These are phyloP conservation scores for Vollenhovia emeryi DNA, from an alignment of 1,140 invertebrate species.

Conservation along the genomic window DNA sequence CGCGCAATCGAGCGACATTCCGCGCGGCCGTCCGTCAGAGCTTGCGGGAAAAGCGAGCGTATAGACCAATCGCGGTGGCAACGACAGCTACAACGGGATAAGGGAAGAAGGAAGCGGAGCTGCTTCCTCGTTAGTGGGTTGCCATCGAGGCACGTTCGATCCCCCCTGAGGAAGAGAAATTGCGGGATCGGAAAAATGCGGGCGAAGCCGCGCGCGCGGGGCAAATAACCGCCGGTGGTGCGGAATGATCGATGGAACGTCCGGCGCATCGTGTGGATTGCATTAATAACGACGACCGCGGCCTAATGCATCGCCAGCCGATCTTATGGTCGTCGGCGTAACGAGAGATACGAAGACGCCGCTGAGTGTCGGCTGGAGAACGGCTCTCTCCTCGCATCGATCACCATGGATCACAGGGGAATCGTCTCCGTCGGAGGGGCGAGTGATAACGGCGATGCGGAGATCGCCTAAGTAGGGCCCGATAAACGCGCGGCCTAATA, in stretches of 20 bases:
- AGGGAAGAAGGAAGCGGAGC: background rate
- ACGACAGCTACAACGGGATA: background rate
- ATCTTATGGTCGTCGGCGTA: constrained; percentile 47
- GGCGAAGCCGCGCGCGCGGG: background rate
- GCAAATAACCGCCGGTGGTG: constrained; percentile 38
- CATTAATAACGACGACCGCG: constrained; percentile 61
- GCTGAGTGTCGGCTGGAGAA: background rate
- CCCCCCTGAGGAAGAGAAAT: constrained; percentile 9
- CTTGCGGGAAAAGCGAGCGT: constrained; percentile 8
- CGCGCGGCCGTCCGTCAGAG: background rate
- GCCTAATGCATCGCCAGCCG: constrained; percentile 64
- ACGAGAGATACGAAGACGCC: constrained; percentile 39
- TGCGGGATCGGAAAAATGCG: constrained; percentile 38
- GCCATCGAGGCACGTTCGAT: constrained; percentile 1
- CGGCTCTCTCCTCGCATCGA: background rate
- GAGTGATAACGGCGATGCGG: constrained; percentile 32
- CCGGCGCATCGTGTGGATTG: constrained; percentile 57
- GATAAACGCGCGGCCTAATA: background rate
- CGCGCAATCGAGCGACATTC: background rate
- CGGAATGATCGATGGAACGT: constrained; percentile 68
- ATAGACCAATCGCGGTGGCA: background rate
- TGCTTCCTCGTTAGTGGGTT: background rate
- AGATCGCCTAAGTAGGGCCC: background rate
- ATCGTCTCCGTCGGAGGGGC: background rate
- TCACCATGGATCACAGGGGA: constrained; percentile 36